Evolutionary conservation across 2,797 vertebrate genomes (phyloP), one percentile per base, ranked within the genome.

Genomic region (Sebastes elongatus): DNA sequence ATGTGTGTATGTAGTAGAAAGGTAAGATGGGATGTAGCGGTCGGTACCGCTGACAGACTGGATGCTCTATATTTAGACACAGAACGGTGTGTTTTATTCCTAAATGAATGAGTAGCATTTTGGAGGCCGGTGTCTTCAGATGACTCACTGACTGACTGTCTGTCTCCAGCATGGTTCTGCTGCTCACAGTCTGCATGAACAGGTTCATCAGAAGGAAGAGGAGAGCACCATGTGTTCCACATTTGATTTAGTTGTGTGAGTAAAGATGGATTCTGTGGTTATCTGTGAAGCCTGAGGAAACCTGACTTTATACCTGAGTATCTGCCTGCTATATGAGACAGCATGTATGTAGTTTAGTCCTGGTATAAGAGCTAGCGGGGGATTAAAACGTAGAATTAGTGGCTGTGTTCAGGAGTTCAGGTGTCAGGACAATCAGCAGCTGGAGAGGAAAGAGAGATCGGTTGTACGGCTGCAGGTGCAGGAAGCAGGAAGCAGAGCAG

Each of bases 131-230:
- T 30, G 42, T 18, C 59, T 76, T 77, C 27, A 63, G 57, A 84
- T 83, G 77, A 82, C 76, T 74, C 74, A 78, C 64, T 28, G 65
- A 25, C 68, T 60, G 66, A 56, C 6, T 49, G 80, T 66, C 49
- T 82, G 1, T 52, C 30, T 74, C 25, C 35, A 14, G 57, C 65
- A 42, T 49, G 65, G 42, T 53, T 74, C 71, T 20, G 28, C 27
- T 8, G 46, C 60, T 16, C n/a, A 68, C 25, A 6, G 57, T n/a
- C 52, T 18, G 71, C 16, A 2, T 4, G 27, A 75, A 52, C 66
- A 28, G 20, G 42, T 66, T 76, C 16, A 71, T 20, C 52, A 18
- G 57, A n/a, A 25, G 57, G 52, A 27, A 70, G 71, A 62, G 28
- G 13, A n/a, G 53, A 55, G 18, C 9, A 60, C 38, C 46, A 35